A percentile compares a stretch with the other conserved stretches of the same genome.
phyloP scores from a whole-genome alignment of 2,888 invertebrate genomes.

The Rotaria sp. region DNA sequence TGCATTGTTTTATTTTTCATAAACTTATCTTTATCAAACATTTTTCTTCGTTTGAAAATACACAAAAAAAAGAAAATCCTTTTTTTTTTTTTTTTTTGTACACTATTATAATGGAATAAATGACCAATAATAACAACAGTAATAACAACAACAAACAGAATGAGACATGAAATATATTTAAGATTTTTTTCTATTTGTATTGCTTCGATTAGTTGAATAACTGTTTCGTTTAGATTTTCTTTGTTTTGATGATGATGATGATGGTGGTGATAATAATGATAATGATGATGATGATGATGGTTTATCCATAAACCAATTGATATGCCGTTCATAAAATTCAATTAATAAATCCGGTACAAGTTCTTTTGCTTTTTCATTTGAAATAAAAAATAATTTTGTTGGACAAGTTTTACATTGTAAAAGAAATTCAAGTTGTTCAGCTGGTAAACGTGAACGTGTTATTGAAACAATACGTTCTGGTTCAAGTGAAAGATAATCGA shows the following conservation, averaged over 20 bases:
- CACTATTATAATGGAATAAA: background rate
- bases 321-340: constrained; percentile 26
- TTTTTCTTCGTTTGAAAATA: background rate
- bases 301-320: constrained; percentile 12
- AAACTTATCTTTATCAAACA: background rate
- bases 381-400: constrained; percentile 12
- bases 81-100: background rate
- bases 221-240: background rate
- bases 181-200: background rate
- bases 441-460: constrained; percentile 16
- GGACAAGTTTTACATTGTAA: background rate
- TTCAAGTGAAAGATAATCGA: background rate
- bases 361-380: constrained; percentile 19
- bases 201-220: background rate
- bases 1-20: background rate
- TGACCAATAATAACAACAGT: background rate
- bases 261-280: no score
- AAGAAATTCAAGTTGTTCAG: background rate
- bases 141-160: background rate
- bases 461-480: constrained; percentile 12
- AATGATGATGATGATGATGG: background rate
- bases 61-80: background rate
- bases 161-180: background rate
- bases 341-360: constrained; percentile 18
- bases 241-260: background rate